These are phyloP conservation scores for Sebastes nivosus DNA, from an alignment of 2,797 vertebrate genomes.

Conservation along the genomic window DNA sequence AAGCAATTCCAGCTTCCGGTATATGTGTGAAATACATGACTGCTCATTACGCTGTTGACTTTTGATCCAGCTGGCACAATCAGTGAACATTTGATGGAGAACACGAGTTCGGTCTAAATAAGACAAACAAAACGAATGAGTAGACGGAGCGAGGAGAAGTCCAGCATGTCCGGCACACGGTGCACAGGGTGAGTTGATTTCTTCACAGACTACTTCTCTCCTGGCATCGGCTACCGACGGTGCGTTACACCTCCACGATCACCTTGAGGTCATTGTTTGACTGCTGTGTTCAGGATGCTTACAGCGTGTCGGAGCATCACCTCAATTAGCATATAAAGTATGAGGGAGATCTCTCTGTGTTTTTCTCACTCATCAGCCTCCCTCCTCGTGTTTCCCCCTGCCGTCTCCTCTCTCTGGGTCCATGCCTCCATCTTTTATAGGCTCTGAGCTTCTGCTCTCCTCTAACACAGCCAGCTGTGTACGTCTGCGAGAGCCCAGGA, in stretches of 20 bases:
- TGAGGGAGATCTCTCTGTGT: slow-evolving; percentile 41
- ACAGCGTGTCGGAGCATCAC: slow-evolving; percentile 56
- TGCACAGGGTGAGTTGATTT: slow-evolving; percentile 7
- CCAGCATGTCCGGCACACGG: neutral
- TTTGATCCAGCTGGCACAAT: neutral
- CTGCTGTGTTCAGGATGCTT: slow-evolving; percentile 59
- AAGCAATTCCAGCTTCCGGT: neutral
- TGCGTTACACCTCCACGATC: slow-evolving; percentile 38
- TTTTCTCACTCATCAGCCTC: slow-evolving; percentile 35
- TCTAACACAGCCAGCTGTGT: neutral
- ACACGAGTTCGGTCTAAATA: neutral
- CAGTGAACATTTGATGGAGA: neutral
- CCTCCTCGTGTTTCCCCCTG: slow-evolving; percentile 32
- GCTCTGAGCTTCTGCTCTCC: neutral
- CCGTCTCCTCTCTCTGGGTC: slow-evolving; percentile 6
- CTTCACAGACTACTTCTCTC: slow-evolving; percentile 9
- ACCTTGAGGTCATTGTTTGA: slow-evolving; percentile 59
- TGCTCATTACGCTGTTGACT: neutral
- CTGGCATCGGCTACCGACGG: slow-evolving; percentile 32
- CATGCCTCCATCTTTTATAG: slow-evolving; percentile 12
- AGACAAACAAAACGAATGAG: neutral
- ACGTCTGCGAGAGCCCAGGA: neutral
- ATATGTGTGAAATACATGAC: neutral
- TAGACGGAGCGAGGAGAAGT: neutral
- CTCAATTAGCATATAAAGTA: slow-evolving; percentile 67